These are phyloP conservation scores for Rhynchonycteris naso DNA, from an alignment of 2,797 vertebrate genomes.

Conservation along the genomic window DNA sequence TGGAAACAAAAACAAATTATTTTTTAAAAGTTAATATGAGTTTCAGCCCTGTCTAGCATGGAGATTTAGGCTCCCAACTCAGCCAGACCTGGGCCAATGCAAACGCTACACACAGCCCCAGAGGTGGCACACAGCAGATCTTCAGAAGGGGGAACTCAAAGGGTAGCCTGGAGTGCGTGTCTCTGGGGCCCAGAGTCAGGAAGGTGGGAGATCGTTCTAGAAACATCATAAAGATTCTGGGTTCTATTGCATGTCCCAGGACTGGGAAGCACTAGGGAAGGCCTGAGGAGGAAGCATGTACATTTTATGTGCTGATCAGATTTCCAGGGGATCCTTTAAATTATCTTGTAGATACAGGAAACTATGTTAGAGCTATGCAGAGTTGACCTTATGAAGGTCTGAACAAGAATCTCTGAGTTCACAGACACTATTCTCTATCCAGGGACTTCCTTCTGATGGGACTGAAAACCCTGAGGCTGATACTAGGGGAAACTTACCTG, in stretches of 20 bases:
- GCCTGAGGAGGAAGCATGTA: neutral
- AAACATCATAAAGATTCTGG: neutral
- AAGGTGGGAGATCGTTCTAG: conserved; percentile 2
- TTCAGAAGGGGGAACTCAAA: neutral
- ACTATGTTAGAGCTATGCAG: neutral
- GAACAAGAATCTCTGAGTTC: neutral
- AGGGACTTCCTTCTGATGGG: neutral
- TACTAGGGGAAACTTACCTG: conserved; percentile 86
- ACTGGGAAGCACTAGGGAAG: neutral
- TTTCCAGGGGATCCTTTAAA: neutral
- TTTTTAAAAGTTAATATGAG: neutral
- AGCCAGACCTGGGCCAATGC: neutral
- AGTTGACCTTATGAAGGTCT: neutral
- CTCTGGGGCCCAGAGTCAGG: neutral
- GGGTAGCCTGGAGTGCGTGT: neutral
- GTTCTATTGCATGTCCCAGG: neutral
- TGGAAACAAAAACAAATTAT: neutral
- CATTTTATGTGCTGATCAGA: neutral
- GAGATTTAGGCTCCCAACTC: neutral
- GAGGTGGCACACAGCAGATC: neutral
- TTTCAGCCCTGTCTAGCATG: neutral
- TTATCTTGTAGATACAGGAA: neutral
- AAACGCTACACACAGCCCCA: neutral
- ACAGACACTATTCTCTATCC: neutral
- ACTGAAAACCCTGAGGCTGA: neutral